Evolutionary conservation across 2,888 invertebrate genomes (phyloP), one percentile per base, ranked within the genome.

Genomic region (Notocelia uddmanniana): DNA sequence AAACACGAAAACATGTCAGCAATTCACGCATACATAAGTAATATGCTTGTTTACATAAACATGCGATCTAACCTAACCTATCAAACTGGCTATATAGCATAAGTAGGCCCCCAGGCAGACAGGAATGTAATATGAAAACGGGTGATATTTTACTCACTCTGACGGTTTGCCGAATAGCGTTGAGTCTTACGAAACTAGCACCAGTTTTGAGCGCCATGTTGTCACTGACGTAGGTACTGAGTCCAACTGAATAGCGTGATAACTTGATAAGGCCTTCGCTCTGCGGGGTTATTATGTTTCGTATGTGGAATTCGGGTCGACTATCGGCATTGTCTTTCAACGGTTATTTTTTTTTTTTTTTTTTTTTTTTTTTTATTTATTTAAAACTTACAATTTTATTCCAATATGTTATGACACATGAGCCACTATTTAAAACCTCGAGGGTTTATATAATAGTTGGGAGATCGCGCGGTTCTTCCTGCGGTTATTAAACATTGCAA

Each of bases 171-270:
- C 85, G 81, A 45, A 89, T 75, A 63, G 80, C 71, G 73, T 82
- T 82, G 3, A 86, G 79, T 23, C 87, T 83, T 74, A 89, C 77
- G 69, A 90, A 87, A 85, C 86, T 81, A 75, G 86, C 86, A 76
- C 89, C 85, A 26, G 82, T 81, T 76, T 85, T 88, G 77, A 91
- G 85, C 86, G 90, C 90, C 91, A 91, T 91, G 74, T 84, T 88
- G 83, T 67, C 68, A 88, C 87, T 88, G 84, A 85, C 77, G 74
- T 74, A 26, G 26, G 26, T 26, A 69, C 75, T 19, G 58, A n/a
- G n/a, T n/a, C n/a, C n/a, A n/a, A 19, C 19, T 15, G 26, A n/a
- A n/a, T 52, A 15, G 55, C 60, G 64, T 66, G 71, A 75, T 23
- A 45, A n/a, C 59, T 58, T 66, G 71, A 75, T 71, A 74, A 69